Evolutionary conservation across 2,888 invertebrate species (phyloP), one percentile per base, ranked within the genome.

Genomic region (Dorcus parallelipipedus): DNA sequence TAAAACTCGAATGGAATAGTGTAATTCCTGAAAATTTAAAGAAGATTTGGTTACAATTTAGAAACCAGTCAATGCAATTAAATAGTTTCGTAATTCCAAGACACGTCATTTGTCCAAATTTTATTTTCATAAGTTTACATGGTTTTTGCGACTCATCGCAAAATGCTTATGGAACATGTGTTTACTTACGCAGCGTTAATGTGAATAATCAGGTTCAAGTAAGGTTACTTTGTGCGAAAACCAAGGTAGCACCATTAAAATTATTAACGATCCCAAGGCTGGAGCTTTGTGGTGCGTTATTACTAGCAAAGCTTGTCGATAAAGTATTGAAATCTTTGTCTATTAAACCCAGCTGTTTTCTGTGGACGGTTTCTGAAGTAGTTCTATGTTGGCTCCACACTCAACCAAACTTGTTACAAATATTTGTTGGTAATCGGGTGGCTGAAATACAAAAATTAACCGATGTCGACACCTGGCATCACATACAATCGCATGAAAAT

Each of bases 81-180:
- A 6, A 26, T 17, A 41, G 38, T n/a, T 20, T 57, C 38, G 38
- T 9, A 9, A 54, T 60, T 41, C 54, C 50, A 14, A 52, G 60
- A 45, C 33, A 47, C 38, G 43, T 60, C 26, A 26, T 26, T 26
- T 26, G 26, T 26, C 26, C 26, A 26, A 26, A 26, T 26, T 2
- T 26, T 26, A 4, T 26, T 26, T 71, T 9, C 26, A 26, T 26
- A 26, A 26, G 26, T 26, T 26, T 26, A 26, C 65, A 66, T 57
- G 68, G 67, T 7, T 71, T 69, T 61, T 64, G 59, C 3, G 70
- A 71, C 26, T 26, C 54, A 2, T 65, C 65, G 9, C 57, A 59
- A 33, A 52, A 38, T 10, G 69, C 69, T 1, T 67, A 66, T 23
- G 67, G 64, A 6, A 69, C 71, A 6, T 58, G 20, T 20, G 3